Evolutionary conservation across 2,797 vertebrate species (phyloP).

Genomic region (Spinus olivaceus): DNA sequence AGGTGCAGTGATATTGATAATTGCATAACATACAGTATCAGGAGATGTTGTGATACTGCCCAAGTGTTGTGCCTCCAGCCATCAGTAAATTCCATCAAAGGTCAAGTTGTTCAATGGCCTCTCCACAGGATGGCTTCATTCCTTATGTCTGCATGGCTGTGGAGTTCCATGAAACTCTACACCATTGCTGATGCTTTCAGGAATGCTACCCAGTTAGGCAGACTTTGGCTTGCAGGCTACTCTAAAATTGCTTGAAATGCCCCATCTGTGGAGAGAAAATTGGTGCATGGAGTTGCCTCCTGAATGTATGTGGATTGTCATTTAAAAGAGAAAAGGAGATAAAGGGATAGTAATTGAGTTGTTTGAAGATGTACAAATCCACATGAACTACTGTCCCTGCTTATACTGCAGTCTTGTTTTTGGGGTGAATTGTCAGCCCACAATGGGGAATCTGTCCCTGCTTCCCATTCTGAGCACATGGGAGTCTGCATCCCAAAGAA

Average conservation of each 20-base stretch:
- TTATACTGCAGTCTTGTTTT: neutral
- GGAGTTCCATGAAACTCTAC: neutral
- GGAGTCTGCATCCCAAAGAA: neutral
- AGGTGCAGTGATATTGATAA: neutral
- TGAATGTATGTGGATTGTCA: neutral
- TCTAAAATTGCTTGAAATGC: neutral
- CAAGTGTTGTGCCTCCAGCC: neutral
- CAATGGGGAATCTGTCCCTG: neutral
- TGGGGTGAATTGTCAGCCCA: neutral
- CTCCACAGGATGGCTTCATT: neutral
- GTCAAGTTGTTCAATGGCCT: neutral
- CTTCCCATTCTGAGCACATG: rapidly evolving
- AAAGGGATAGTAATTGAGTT: neutral
- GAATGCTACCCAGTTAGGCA: neutral
- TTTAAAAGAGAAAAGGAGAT: neutral
- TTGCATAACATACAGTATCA: neutral
- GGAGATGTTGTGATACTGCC: neutral
- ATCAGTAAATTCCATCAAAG: neutral
- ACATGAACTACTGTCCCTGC: neutral
- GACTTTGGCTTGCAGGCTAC: neutral
- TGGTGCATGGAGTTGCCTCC: neutral
- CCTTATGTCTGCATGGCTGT: neutral
- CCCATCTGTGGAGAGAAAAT: neutral
- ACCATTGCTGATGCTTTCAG: neutral
- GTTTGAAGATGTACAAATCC: neutral